phyloP scores from a whole-genome alignment of 2,888 invertebrate species.

The Callosobruchus maculatus region DNA sequence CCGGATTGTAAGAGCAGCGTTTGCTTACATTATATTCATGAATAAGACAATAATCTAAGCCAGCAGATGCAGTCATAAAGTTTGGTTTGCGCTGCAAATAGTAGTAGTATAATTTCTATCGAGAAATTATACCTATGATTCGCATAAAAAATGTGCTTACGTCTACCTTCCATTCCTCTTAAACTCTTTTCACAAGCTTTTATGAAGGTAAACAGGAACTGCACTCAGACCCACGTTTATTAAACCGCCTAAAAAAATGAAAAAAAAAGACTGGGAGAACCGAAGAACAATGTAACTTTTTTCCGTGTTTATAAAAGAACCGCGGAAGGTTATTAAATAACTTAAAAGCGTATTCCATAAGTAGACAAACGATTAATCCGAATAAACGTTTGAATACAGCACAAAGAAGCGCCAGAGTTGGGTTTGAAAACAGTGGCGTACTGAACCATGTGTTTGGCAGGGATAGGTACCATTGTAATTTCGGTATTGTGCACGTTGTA shows the following conservation, averaged over 20 bases:
- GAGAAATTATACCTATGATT: too few species aligned
- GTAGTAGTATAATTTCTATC: too few species aligned
- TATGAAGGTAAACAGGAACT: not conserved
- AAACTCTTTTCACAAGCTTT: not conserved
- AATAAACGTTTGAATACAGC: conserved; percentile 35
- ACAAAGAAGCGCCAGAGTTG: not conserved
- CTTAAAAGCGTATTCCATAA: conserved; percentile 1
- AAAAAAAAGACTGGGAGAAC: not conserved
- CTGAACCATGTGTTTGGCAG: conserved; percentile 1
- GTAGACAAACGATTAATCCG: conserved; percentile 35
- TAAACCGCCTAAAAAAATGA: not conserved
- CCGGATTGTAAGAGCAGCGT: too few species aligned
- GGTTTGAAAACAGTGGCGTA: conserved; percentile 5
- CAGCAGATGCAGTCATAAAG: too few species aligned
- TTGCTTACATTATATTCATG: too few species aligned
- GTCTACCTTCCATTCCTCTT: too few species aligned
- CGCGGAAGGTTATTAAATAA: not conserved
- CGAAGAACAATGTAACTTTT: not conserved
- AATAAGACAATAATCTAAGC: too few species aligned
- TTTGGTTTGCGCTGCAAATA: too few species aligned
- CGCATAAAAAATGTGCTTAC: too few species aligned
- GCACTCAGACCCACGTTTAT: not conserved
- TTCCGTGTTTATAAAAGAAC: not conserved
- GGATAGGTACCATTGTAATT: not conserved
- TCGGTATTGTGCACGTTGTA: too few species aligned